Percentiles rank a stretch among this genome's conserved stretches.
These are phyloP conservation scores for Hydrochoerus hydrochaeris DNA, from an alignment of 2,113 vertebrate genomes.

Conservation along the genomic window DNA sequence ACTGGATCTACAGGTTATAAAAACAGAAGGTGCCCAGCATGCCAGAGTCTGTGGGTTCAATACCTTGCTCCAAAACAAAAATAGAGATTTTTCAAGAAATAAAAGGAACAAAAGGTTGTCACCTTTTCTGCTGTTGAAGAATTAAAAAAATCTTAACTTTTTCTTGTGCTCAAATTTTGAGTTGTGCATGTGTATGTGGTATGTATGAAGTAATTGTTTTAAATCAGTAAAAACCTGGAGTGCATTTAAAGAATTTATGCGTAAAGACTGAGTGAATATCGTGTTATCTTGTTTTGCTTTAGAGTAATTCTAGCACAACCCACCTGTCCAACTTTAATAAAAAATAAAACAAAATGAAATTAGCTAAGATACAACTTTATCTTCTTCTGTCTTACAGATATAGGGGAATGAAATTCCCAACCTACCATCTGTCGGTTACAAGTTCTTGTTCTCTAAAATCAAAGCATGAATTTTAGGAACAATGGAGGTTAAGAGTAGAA, in stretches of 20 bases:
- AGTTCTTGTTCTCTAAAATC: no score
- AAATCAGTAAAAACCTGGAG: not conserved
- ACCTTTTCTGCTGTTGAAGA: slow-evolving; percentile 3
- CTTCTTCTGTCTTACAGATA: not conserved
- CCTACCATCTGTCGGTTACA: no score
- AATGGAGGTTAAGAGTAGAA: no score
- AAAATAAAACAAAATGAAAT: not conserved
- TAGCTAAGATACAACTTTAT: not conserved
- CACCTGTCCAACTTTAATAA: slow-evolving; percentile 17
- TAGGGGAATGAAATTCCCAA: no score
- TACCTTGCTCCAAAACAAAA: not conserved
- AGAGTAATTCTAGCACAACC: slow-evolving; percentile 20
- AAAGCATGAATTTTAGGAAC: no score
- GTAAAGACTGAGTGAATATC: not conserved
- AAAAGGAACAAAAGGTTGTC: not conserved
- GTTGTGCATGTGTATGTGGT: not conserved
- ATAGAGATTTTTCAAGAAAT: slow-evolving; percentile 30
- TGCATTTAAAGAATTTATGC: not conserved
- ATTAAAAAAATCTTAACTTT: not conserved
- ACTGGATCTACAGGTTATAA: not conserved
- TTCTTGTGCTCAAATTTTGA: slow-evolving; percentile 7
- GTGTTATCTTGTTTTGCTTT: slow-evolving; percentile 11
- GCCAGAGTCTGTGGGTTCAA: not conserved
- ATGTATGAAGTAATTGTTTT: not conserved
- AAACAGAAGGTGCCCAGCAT: no score